Evolutionary conservation across 92 coral and sea anemone species (phyloP).

Genomic region (Porites divaricata): DNA sequence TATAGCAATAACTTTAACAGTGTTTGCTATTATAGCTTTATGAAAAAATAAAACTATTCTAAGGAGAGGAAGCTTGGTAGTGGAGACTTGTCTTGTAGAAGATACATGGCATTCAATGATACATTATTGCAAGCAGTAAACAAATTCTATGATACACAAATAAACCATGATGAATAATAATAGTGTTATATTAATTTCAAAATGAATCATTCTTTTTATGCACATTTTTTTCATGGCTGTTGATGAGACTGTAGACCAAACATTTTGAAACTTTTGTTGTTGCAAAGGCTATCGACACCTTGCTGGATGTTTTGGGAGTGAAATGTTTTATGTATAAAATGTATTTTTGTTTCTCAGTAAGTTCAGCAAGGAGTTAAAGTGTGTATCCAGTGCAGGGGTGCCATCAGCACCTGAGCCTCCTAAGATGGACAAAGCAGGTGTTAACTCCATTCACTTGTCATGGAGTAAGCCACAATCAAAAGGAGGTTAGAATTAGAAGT

Average conservation of each 20-base stretch:
- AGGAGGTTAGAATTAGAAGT: constrained; percentile 85
- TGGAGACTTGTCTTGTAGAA: too few species aligned
- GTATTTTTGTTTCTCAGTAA: constrained; percentile 56
- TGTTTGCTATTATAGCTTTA: background rate
- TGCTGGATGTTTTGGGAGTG: too few species aligned
- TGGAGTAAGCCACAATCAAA: constrained; percentile 94
- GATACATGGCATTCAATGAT: too few species aligned
- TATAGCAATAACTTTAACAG: background rate
- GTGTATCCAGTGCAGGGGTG: constrained; percentile 87
- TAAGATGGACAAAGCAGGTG: constrained; percentile 72
- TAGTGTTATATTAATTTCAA: too few species aligned
- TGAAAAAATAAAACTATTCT: too few species aligned
- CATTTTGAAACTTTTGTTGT: background rate
- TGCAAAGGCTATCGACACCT: background rate
- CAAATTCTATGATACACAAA: too few species aligned
- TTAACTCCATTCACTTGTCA: constrained; percentile 65
- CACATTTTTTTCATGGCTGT: too few species aligned
- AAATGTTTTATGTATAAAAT: background rate
- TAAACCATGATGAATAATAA: too few species aligned
- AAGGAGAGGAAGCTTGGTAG: too few species aligned
- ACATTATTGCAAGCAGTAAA: too few species aligned
- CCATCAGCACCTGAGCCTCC: constrained; percentile 91
- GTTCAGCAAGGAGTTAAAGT: constrained; percentile 84
- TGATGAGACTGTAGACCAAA: background rate
- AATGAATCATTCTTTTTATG: too few species aligned